Percentiles rank a stretch among this genome's conserved stretches.
Evolutionary conservation across 2,797 vertebrate species (phyloP).

Genomic region (Poecile montanus): DNA sequence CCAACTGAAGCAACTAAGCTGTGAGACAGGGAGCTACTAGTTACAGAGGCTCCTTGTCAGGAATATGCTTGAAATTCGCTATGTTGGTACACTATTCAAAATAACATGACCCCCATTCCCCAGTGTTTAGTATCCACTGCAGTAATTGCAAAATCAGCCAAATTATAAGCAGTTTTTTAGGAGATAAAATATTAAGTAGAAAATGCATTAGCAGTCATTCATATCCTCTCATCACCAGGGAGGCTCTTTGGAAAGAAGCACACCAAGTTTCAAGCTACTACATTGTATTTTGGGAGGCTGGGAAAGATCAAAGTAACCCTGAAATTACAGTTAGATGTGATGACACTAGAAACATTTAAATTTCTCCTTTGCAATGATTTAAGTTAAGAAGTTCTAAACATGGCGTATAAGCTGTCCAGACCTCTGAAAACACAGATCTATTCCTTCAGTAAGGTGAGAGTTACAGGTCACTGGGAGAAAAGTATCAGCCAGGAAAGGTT

Average conservation of each 20-base stretch:
- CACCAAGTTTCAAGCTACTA: not conserved
- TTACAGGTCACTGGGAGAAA: not conserved
- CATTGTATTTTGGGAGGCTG: not conserved
- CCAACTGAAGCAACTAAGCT: not conserved
- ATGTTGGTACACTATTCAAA: not conserved
- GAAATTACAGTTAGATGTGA: not conserved
- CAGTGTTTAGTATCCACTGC: not conserved
- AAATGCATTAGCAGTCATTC: not conserved
- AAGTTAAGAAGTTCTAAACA: not conserved
- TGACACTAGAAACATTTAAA: not conserved
- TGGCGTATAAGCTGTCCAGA: not conserved
- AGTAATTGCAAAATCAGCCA: not conserved
- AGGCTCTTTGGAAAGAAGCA: not conserved
- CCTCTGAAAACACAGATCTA: not conserved
- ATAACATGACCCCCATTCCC: fast-evolving
- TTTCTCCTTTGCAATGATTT: not conserved
- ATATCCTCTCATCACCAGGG: not conserved
- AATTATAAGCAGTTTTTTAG: not conserved
- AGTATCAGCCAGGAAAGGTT: not conserved
- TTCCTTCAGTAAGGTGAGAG: not conserved
- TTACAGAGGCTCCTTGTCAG: not conserved
- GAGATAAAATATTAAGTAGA: not conserved
- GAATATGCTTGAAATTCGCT: not conserved
- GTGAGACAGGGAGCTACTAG: not conserved
- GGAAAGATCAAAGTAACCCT: not conserved